A percentile compares a stretch with the other conserved stretches of the same genome.
phyloP scores from a whole-genome alignment of 1,140 invertebrate genomes.

The Tetramorium alpestre region DNA sequence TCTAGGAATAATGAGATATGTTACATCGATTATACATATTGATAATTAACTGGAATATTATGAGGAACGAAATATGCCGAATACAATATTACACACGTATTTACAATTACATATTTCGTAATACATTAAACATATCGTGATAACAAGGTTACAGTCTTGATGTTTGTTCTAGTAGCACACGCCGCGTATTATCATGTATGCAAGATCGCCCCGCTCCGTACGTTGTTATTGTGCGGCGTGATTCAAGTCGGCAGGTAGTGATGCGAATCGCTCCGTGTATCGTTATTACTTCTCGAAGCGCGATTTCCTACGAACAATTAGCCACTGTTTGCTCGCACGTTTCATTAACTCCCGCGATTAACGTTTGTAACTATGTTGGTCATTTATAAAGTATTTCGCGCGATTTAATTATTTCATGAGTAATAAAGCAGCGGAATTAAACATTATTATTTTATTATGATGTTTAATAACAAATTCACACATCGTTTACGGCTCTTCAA shows the following conservation, averaged over 20 bases:
- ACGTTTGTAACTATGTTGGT: background rate
- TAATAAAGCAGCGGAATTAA: background rate
- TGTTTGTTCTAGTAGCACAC: background rate
- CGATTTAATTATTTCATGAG: background rate
- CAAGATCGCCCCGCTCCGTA: background rate
- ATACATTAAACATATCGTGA: background rate
- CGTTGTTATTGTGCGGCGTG: background rate
- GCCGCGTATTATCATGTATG: background rate
- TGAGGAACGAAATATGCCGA: background rate
- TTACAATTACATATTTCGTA: background rate
- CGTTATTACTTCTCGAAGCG: conserved; percentile 4
- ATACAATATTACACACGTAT: background rate
- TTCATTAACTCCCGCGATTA: background rate
- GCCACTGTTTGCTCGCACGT: background rate
- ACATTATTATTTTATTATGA: background rate
- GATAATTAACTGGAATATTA: background rate
- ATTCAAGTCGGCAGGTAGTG: conserved; percentile 8
- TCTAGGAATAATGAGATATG: background rate
- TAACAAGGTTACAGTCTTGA: background rate
- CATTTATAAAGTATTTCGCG: background rate
- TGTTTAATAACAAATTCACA: background rate
- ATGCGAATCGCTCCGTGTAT: background rate
- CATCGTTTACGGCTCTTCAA: background rate
- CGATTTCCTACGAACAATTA: conserved; percentile 2
- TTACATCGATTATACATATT: background rate